Conservation (phyloP, 1,140 invertebrate species). For the Drosophila kepulauana region DNA sequence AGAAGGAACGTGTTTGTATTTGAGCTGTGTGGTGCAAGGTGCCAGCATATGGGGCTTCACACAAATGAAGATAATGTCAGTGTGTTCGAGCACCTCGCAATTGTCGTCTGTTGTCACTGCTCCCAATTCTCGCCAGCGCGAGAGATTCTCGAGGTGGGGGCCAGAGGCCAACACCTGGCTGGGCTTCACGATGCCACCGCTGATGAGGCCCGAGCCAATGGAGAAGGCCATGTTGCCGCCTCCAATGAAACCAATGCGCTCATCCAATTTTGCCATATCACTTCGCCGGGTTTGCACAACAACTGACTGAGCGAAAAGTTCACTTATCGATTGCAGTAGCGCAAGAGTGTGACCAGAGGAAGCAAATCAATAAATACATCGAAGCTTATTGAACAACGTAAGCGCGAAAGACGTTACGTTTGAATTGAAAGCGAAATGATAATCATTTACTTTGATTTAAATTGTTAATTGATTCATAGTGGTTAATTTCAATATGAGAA, state of each 20-base stretch:
- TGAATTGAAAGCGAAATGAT: background rate
- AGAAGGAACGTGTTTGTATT: conserved; percentile 61
- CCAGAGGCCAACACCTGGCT: conserved; percentile 87
- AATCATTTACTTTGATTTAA: background rate
- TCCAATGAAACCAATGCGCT: conserved; percentile 94
- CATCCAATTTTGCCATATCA: conserved; percentile 84
- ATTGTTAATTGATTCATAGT: background rate
- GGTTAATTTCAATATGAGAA: too few species aligned
- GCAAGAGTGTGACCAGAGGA: conserved; percentile 28
- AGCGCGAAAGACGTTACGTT: background rate
- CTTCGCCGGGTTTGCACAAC: conserved; percentile 33
- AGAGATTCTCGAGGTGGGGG: conserved; percentile 88
- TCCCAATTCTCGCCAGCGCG: conserved; percentile 88
- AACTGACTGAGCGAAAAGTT: conserved; percentile 10
- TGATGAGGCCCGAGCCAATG: conserved; percentile 92
- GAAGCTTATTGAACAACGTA: background rate
- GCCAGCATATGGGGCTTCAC: conserved; percentile 93
- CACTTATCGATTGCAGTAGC: conserved; percentile 27
- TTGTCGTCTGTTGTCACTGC: conserved; percentile 87
- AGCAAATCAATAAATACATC: background rate
- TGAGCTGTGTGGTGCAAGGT: conserved; percentile 86
- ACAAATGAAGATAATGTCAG: conserved; percentile 92
- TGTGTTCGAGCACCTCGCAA: conserved; percentile 87
- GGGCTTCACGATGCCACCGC: conserved; percentile 86
- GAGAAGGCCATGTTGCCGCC: conserved; percentile 97